These are phyloP conservation scores for Austrofundulus limnaeus DNA, from an alignment of 2,113 vertebrate species.

Conservation along the genomic window DNA sequence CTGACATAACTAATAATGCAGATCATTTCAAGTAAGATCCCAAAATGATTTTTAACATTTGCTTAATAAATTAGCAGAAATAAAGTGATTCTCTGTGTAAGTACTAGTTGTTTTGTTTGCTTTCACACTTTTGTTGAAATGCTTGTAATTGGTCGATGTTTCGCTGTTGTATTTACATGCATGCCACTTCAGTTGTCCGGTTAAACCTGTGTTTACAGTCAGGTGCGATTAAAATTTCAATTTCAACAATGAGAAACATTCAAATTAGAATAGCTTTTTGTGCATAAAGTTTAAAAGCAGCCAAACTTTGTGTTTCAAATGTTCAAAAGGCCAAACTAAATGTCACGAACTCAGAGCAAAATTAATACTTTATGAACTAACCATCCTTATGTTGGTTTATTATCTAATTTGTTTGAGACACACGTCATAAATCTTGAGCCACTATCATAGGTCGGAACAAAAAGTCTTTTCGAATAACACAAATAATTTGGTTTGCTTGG, in stretches of 20 bases:
- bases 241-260: neutral
- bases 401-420: slow-evolving; percentile 13
- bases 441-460: neutral
- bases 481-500: slow-evolving; percentile 17
- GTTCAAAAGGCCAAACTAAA: neutral
- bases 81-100: slow-evolving; percentile 68
- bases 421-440: neutral
- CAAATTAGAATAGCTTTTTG: neutral
- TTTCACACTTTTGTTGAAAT: slow-evolving; percentile 1
- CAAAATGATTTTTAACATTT: slow-evolving; percentile 22
- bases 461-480: too few species aligned
- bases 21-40: slow-evolving; percentile 32
- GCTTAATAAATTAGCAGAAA: slow-evolving; percentile 48
- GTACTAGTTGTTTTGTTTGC: slow-evolving; percentile 24
- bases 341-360: neutral
- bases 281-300: neutral
- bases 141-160: neutral
- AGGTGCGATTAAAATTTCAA: too few species aligned
- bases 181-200: too few species aligned
- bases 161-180: neutral
- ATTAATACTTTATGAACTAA: slow-evolving; percentile 1
- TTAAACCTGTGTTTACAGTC: too few species aligned
- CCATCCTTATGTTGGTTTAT: neutral
- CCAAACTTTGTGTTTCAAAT: neutral
- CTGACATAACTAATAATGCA: slow-evolving; percentile 19